Base-by-base conservation (phyloP, 92 coral and sea anemone species). In the Epizoanthus scotinus region DNA sequence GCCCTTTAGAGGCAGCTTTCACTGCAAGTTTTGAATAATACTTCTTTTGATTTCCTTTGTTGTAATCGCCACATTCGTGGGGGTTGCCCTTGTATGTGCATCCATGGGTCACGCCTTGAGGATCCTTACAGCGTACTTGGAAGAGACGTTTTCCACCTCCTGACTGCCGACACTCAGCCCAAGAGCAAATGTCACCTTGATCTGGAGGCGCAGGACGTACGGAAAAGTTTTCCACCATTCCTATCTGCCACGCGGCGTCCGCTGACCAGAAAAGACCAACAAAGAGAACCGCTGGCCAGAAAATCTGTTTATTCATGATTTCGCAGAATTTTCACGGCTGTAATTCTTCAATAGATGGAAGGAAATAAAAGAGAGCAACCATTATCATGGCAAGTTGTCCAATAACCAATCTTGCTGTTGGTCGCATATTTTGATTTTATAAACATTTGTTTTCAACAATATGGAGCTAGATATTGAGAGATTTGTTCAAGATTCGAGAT, bases 61-160 rank as follows among this genome's bases (percentile, higher is more conserved):
- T 68, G 29, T 68, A 68, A 17, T 52, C 53, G n/a, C 54, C 53
- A 19, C 73, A 68, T 1, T 0, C 5, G 53, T 68, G 73, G 10
- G 73, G 73, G 56, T 68, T 68, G 2, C 78, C 78, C 21, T 52
- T 71, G 25, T 52, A 71, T 15, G 25, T 28, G 26, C 78, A 71
- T 8, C 78, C 78, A 71, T 71, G 55, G 6, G 63, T 13, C 17
- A 26, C 38, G 15, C 63, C 63, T 2, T 14, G 22, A 15, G 9
- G 22, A 50, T 8, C 2, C 47, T 53, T 21, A 12, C 70, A 64
- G 38, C 73, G 73, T 9, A 68, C 73, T 68, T 68, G 73, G 47
- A 68, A 68, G 9, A 68, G 73, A 52, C 73, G 73, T 18, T 68
- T 68, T 19, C 73, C 73, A 8, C 73, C 73, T 6, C 73, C 73